phyloP scores from a whole-genome alignment of 2,888 invertebrate genomes.

The Hydrotaea cyrtoneurina region DNA sequence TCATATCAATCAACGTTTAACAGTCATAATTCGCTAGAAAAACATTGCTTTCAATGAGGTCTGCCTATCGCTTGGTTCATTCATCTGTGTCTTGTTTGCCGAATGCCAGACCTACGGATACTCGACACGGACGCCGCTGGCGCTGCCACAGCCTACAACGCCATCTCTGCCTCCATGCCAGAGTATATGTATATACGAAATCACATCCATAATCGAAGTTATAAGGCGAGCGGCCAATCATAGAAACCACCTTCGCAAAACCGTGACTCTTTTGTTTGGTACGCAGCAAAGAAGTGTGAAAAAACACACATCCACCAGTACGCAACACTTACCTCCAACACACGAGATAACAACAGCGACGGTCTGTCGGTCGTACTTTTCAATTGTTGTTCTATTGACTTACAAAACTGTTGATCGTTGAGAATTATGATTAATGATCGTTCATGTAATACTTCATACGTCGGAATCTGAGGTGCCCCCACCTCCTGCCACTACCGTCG shows the following conservation, averaged over 20 bases:
- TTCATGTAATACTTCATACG: conserved; percentile 26
- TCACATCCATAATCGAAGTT: conserved; percentile 13
- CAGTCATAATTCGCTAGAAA: conserved; percentile 78
- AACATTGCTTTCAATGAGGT: conserved; percentile 62
- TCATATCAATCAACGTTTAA: conserved; percentile 76
- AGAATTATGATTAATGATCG: conserved; percentile 78
- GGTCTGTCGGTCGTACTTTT: conserved; percentile 64
- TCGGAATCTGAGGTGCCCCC: neutral
- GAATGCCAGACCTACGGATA: conserved; percentile 63
- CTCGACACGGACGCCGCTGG: conserved; percentile 18
- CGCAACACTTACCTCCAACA: neutral
- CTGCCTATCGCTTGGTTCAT: conserved; percentile 22
- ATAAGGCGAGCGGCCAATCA: conserved; percentile 40
- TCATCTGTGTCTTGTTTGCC: neutral
- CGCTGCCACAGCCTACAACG: conserved; percentile 22
- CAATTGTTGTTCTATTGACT: conserved; percentile 72
- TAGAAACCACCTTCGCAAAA: conserved; percentile 61
- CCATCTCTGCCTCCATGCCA: conserved; percentile 70
- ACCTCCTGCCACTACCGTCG: neutral
- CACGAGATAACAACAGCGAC: neutral
- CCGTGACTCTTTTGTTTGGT: conserved; percentile 76
- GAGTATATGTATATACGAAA: conserved; percentile 64
- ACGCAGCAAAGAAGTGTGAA: conserved; percentile 73
- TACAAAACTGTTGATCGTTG: conserved; percentile 79
- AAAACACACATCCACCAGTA: conserved; percentile 68